Base-by-base conservation (phyloP, 2,113 vertebrate species). In the Zeus faber region DNA sequence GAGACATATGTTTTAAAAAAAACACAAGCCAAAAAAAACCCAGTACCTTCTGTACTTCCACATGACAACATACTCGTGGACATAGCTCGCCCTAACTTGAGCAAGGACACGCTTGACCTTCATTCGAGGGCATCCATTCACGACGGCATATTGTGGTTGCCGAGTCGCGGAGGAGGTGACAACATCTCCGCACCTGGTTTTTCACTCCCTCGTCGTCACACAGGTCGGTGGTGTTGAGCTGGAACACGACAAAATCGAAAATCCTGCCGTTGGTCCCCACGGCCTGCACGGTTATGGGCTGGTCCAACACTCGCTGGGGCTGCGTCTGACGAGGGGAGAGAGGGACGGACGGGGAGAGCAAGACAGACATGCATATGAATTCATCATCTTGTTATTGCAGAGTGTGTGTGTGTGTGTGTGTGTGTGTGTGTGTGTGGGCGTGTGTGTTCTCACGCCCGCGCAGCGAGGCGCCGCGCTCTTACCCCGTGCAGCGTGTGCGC, bases 141-240 rank as follows among this genome's bases (percentile, higher is more conserved):
- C n/a, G n/a, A n/a, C n/a, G n/a, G n/a, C n/a, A n/a, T n/a, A n/a
- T n/a, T n/a, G n/a, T n/a, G n/a, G 33, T 35, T 35, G 14, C 7
- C 9, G 14, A 37, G 33, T 4, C 4, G 27, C 4, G 27, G 4
- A 9, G 27, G n/a, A n/a, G n/a, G n/a, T n/a, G n/a, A n/a, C n/a
- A 29, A 35, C 9, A 8, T 2, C 6, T 13, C 89, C 90, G 89
- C 6, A 87, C 92, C 14, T 92, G 72, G 65, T 96, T 96, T 79
- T 95, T 95, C 44, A 95, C 6, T 1, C 94, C 93, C 1, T 81
- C 73, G 0, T 81, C 85, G 21, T 85, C 74, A 14, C 72, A 67
- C 1, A 96, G 82, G 50, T 92, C 90, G 8, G 93, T 92, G 29
- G 93, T 96, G 76, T 96, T 96, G 57, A 96, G 87, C 85, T 96